phyloP scores from a whole-genome alignment of 2,888 invertebrate species.

The Sceliomorpha sp. region DNA sequence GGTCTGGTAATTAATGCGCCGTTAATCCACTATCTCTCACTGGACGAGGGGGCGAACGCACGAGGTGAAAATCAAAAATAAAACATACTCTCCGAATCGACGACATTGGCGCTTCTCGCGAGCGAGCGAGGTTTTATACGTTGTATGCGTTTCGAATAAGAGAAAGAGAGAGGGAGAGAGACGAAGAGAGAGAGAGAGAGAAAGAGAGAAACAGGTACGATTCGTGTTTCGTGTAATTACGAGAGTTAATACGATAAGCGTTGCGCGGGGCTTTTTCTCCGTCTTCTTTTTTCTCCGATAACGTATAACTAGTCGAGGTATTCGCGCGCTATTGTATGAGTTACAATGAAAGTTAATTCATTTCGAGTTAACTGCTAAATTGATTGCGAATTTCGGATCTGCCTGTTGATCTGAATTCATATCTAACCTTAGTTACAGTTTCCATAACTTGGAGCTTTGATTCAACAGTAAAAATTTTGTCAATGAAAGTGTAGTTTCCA shows the following conservation, averaged over 20 bases:
- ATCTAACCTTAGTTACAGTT: no score
- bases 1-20: slow-evolving; percentile 71
- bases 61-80: slow-evolving; percentile 26
- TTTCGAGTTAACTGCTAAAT: slow-evolving; percentile 25
- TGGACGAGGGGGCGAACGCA: slow-evolving; percentile 36
- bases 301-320: not conserved
- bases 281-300: slow-evolving; percentile 11
- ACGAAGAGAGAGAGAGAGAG: slow-evolving; percentile 16
- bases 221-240: not conserved
- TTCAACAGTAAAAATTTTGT: not conserved
- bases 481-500: no score
- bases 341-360: slow-evolving; percentile 18
- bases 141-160: slow-evolving; percentile 1
- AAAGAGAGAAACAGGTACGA: slow-evolving; percentile 21
- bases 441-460: no score
- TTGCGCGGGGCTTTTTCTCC: no score
- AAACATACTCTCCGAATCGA: slow-evolving; percentile 13
- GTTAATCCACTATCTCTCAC: slow-evolving; percentile 70
- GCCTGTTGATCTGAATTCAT: slow-evolving; percentile 22
- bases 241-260: not conserved
- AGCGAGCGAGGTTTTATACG: not conserved
- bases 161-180: slow-evolving; percentile 6
- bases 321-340: not conserved
- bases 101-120: slow-evolving; percentile 1
- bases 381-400: slow-evolving; percentile 24